phyloP scores from a whole-genome alignment of 2,888 invertebrate genomes.

The Drosophila ezoana region DNA sequence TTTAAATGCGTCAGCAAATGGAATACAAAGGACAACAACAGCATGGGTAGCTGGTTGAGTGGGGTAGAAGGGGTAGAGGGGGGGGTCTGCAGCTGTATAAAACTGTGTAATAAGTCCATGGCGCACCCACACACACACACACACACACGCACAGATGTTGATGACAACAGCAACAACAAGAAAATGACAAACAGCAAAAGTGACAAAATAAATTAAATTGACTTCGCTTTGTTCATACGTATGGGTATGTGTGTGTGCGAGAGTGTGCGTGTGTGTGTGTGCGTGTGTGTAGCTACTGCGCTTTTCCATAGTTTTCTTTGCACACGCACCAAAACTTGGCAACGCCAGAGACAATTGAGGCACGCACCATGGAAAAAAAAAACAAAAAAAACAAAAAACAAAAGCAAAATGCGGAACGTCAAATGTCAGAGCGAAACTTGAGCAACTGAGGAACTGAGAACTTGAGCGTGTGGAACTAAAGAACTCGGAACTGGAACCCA shows the following conservation, averaged over 20 bases:
- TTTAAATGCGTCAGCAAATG: conserved; percentile 76
- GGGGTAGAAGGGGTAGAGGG: neutral
- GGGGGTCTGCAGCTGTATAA: conserved; percentile 3
- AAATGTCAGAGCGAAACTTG: conserved; percentile 38
- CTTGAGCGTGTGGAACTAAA: conserved; percentile 26
- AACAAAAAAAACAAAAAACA: neutral
- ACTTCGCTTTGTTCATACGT: conserved; percentile 60
- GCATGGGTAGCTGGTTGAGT: neutral
- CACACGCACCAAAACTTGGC: conserved; percentile 59
- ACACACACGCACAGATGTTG: conserved; percentile 29
- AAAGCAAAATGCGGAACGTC: conserved; percentile 31
- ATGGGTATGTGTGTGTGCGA: neutral
- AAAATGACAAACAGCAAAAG: conserved; percentile 67
- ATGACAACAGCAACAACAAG: conserved; percentile 41
- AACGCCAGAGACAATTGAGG: conserved; percentile 66
- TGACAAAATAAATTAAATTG: conserved; percentile 78
- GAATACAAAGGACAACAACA: conserved; percentile 45
- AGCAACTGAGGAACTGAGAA: conserved; percentile 34
- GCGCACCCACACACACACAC: conserved; percentile 31
- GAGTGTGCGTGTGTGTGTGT: neutral
- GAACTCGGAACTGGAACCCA: conserved; percentile 34
- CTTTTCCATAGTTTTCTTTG: conserved; percentile 62
- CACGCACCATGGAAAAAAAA: conserved; percentile 47
- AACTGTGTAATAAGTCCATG: conserved; percentile 56
- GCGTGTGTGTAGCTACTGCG: conserved; percentile 43